Percentiles rank a stretch among this genome's conserved stretches.
phyloP scores from a whole-genome alignment of 2,888 invertebrate species.

The Drosophila cognata region DNA sequence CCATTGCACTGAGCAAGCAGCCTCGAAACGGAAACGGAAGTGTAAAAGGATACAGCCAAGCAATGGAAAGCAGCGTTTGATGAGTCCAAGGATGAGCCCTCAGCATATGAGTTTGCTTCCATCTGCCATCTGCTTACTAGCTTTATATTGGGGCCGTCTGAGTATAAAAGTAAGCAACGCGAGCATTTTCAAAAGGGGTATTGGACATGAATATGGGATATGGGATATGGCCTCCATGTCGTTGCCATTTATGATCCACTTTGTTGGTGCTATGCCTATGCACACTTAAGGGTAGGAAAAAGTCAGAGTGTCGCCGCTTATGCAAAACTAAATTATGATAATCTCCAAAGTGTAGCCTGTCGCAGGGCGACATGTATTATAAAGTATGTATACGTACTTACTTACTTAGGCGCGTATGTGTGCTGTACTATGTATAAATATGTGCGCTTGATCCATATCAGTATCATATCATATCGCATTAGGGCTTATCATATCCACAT shows the following conservation, averaged over 20 bases:
- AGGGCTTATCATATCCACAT: slow-evolving; percentile 68
- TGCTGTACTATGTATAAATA: slow-evolving; percentile 1
- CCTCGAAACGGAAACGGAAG: slow-evolving; percentile 61
- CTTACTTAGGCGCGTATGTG: slow-evolving; percentile 9
- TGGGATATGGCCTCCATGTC: slow-evolving; percentile 21
- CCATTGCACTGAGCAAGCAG: slow-evolving; percentile 56
- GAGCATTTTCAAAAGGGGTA: slow-evolving; percentile 9
- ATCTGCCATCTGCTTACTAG: slow-evolving; percentile 23
- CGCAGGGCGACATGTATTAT: neutral
- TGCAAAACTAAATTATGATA: slow-evolving; percentile 68
- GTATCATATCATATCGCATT: slow-evolving; percentile 76
- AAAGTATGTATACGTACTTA: neutral
- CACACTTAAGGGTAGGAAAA: slow-evolving; percentile 21
- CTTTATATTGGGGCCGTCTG: slow-evolving; percentile 51
- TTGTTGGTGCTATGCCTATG: slow-evolving; percentile 35
- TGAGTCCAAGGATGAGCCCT: slow-evolving; percentile 22
- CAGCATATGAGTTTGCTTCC: slow-evolving; percentile 20
- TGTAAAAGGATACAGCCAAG: slow-evolving; percentile 47
- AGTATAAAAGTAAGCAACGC: slow-evolving; percentile 21
- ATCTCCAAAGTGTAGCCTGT: slow-evolving; percentile 51
- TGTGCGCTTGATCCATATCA: slow-evolving; percentile 68
- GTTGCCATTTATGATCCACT: slow-evolving; percentile 17
- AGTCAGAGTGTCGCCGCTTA: slow-evolving; percentile 46
- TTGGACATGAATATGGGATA: slow-evolving; percentile 14
- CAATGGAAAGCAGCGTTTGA: slow-evolving; percentile 41